Base-by-base conservation (phyloP, 2,888 invertebrate genomes). In the Crematogaster levior region DNA sequence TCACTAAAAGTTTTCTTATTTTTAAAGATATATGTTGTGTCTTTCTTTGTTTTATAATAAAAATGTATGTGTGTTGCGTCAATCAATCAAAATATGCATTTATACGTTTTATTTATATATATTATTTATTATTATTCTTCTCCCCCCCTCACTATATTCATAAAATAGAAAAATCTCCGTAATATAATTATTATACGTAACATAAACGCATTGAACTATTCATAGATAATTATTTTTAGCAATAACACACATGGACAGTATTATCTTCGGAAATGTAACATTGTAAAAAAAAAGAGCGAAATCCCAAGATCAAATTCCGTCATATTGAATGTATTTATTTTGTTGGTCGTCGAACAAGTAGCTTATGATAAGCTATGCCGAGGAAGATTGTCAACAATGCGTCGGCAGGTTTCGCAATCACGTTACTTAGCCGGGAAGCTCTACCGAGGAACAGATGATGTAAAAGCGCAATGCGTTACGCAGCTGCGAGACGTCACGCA, bases 391-490 rank as follows among this genome's bases (percentile, higher is more conserved):
- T 79, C 53, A 68, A 68, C 68, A 56, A 56, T 30, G 43, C 34
- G 68, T 63, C 21, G 53, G 37, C 48, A 34, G 56, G 43, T 82
- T 77, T 65, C 58, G 70, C 68, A 81, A 81, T 70, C 15, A 61
- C 68, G 51, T 84, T 77, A 85, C 61, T 66, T 65, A 87, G 87
- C 72, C 58, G 30, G 27, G 63, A 70, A 56, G 24, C 84, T 84
- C 84, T 75, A 85, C 85, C 74, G 81, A 85, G 83, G 84, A 82
- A 85, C 63, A 73, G 83, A 81, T 83, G 70, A 79, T 79, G 65
- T 61, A 73, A n/a, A 82, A 70, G 53, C 56, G 72, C 60, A 74
- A 21, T 18, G 73, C 80, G 75, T 56, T 63, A 83, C 79, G 43
- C 30, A 80, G 66, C 53, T 51, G 60, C 73, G 81, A 75, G 77